Evolutionary conservation across 1,140 invertebrate species (phyloP).

Genomic region (Akabosia matsudoensis): DNA sequence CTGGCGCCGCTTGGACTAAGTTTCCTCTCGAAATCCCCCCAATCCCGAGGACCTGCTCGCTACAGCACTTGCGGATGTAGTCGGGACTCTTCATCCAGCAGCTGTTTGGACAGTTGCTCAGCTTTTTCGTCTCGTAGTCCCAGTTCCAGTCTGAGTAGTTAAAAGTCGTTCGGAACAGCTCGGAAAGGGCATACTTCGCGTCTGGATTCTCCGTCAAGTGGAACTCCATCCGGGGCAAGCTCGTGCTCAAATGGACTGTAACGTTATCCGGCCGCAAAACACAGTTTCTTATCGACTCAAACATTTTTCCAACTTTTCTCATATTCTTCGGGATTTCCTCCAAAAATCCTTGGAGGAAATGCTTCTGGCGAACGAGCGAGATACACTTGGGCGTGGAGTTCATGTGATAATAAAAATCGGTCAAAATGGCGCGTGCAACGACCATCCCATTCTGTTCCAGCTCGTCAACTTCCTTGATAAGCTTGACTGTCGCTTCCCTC

Average conservation of each 20-base stretch:
- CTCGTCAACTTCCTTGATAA: not conserved
- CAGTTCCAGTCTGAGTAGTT: not conserved
- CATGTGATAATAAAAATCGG: not conserved
- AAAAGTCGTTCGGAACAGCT: conserved; percentile 1
- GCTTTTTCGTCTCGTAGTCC: not conserved
- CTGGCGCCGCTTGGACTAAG: not conserved
- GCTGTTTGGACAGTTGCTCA: not conserved
- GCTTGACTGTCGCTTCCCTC: not conserved
- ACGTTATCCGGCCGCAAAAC: conserved; percentile 10
- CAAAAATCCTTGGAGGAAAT: not conserved
- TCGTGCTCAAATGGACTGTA: not conserved
- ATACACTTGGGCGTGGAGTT: not conserved
- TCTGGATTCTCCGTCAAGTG: conserved; percentile 1
- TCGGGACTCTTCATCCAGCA: conserved; percentile 9
- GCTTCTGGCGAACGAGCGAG: not conserved
- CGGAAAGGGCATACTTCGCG: not conserved
- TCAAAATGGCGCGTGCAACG: not conserved
- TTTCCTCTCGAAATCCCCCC: not conserved
- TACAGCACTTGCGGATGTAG: not conserved
- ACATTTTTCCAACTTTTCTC: not conserved
- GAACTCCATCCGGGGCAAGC: not conserved
- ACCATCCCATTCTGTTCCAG: not conserved
- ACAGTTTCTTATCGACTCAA: not conserved
- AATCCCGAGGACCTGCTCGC: not conserved
- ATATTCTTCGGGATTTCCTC: not conserved